These are phyloP conservation scores for Chrysemys picta DNA, from an alignment of 2,113 vertebrate species.

Conservation along the genomic window DNA sequence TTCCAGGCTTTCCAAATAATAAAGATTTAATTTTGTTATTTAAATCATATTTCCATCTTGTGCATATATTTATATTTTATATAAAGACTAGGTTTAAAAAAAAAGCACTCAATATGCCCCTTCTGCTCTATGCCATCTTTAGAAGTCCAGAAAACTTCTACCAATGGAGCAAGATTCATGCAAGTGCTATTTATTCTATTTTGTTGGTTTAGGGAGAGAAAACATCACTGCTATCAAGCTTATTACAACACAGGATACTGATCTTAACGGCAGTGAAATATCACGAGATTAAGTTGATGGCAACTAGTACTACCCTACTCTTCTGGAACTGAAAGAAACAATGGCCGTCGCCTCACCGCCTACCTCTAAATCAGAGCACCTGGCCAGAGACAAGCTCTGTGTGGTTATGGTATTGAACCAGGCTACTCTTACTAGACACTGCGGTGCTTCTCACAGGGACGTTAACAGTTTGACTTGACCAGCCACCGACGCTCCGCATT, in stretches of 20 bases:
- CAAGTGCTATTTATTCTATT: neutral
- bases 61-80: neutral
- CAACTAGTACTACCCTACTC: neutral
- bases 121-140: neutral
- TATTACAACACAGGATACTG: neutral
- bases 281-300: neutral
- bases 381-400: neutral
- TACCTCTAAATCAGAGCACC: neutral
- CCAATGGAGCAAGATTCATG: neutral
- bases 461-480: neutral
- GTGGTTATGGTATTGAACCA: neutral
- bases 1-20: no score
- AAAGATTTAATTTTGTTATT: neutral
- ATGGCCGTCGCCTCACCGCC: no score
- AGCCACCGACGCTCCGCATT: neutral
- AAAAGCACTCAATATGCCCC: neutral
- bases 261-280: neutral
- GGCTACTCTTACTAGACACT: neutral
- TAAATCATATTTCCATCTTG: neutral
- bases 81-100: neutral
- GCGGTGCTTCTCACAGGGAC: fast-evolving
- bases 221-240: neutral
- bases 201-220: neutral
- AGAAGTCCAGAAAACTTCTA: neutral
- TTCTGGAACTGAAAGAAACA: neutral